phyloP scores from a whole-genome alignment of 2,797 vertebrate species.

The Poecilia picta region DNA sequence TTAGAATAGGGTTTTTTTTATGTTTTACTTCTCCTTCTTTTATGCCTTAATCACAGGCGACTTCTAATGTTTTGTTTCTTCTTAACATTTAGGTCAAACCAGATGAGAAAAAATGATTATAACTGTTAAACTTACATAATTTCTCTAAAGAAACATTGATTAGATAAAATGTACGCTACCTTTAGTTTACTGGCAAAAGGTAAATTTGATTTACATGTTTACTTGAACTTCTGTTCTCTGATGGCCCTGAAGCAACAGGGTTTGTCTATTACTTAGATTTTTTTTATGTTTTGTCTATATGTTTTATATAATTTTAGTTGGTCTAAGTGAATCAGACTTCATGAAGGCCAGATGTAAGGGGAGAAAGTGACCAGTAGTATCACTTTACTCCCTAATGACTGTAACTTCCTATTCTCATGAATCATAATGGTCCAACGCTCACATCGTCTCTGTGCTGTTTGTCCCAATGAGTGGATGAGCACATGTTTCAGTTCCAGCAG shows the following conservation, averaged over 20 bases:
- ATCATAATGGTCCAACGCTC: conserved; percentile 40
- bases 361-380: conserved; percentile 65
- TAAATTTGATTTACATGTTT: neutral
- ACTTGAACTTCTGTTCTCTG: neutral
- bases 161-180: conserved; percentile 6
- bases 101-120: neutral
- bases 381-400: conserved; percentile 50
- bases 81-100: neutral
- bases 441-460: conserved; percentile 31
- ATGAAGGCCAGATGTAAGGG: conserved; percentile 46
- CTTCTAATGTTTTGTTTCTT: neutral
- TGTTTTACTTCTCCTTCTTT: neutral
- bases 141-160: neutral
- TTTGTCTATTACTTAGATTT: conserved; percentile 44
- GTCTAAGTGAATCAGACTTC: conserved; percentile 36
- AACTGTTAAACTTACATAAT: neutral
- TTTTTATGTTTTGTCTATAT: neutral
- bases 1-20: neutral
- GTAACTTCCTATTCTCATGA: conserved; percentile 60
- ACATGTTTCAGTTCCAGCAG: conserved; percentile 1
- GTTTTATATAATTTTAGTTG: neutral
- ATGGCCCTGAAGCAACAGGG: conserved; percentile 49
- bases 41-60: neutral
- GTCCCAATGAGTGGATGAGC: conserved; percentile 49
- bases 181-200: neutral